Percentiles rank a stretch among this genome's conserved stretches.
Evolutionary conservation across 2,797 vertebrate species (phyloP).

Genomic region (Crenuchus spilurus): DNA sequence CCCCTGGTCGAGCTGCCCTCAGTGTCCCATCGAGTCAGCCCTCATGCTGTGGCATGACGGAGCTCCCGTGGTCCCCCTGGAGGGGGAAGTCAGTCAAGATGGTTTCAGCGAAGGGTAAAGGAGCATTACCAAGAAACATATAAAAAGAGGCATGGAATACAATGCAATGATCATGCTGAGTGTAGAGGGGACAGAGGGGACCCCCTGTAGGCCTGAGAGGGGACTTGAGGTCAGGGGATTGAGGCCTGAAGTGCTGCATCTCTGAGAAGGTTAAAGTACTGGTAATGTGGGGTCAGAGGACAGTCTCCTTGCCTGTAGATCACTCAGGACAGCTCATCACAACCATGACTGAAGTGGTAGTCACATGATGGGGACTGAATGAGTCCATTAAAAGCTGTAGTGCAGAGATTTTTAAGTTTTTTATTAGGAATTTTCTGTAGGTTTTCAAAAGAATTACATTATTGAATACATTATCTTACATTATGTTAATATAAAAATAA

Average conservation of each 20-base stretch:
- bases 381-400: background rate
- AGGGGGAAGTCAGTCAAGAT: constrained; percentile 43
- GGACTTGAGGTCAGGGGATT: constrained; percentile 74
- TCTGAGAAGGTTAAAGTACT: constrained; percentile 77
- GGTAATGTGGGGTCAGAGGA: constrained; percentile 77
- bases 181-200: constrained; percentile 58
- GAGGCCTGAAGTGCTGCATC: constrained; percentile 64
- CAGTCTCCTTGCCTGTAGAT: constrained; percentile 66
- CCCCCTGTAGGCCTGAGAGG: constrained; percentile 72
- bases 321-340: constrained; percentile 67
- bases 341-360: constrained; percentile 37
- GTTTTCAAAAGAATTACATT: too few species aligned
- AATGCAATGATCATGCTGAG: constrained; percentile 66
- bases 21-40: constrained; percentile 51
- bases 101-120: constrained; percentile 50
- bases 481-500: too few species aligned
- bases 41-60: constrained; percentile 59
- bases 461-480: too few species aligned
- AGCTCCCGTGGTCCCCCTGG: constrained; percentile 34
- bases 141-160: constrained; percentile 64
- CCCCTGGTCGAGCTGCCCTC: constrained; percentile 51
- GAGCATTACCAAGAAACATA: constrained; percentile 65
- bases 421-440: too few species aligned
- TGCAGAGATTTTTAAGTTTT: constrained; percentile 26
- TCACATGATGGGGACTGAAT: constrained; percentile 26